These are phyloP conservation scores for Tragelaphus scriptus DNA, from an alignment of 2,113 vertebrate genomes.

Conservation along the genomic window DNA sequence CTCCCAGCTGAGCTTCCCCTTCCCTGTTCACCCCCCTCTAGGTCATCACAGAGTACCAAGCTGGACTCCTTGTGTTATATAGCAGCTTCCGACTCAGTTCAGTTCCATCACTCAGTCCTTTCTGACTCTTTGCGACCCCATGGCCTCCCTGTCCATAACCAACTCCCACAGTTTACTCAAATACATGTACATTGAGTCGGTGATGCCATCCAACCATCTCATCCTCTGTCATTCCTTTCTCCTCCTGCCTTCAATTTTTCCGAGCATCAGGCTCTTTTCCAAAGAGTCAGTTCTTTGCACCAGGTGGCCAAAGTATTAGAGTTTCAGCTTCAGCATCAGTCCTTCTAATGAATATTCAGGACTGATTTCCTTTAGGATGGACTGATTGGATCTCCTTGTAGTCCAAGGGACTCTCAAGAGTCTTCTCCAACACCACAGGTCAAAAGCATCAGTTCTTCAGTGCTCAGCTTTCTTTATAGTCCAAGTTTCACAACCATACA, in stretches of 20 bases:
- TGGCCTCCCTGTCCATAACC: not conserved
- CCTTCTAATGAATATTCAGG: not conserved
- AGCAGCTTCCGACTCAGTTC: not conserved
- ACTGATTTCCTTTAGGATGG: not conserved
- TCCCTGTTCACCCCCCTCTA: not conserved
- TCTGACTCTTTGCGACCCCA: not conserved
- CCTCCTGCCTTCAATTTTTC: not conserved
- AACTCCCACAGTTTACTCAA: not conserved
- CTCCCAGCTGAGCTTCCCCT: not conserved
- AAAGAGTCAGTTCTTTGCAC: not conserved
- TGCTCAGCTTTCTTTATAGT: fast-evolving
- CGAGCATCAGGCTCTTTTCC: not conserved
- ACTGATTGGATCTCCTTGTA: not conserved
- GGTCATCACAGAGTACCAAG: not conserved
- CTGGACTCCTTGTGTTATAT: not conserved
- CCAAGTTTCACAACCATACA: not conserved
- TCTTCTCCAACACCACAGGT: not conserved
- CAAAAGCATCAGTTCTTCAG: not conserved
- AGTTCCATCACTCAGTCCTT: not conserved
- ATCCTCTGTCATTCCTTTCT: not conserved
- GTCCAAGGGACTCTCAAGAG: not conserved
- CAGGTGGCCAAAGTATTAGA: not conserved
- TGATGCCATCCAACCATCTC: not conserved
- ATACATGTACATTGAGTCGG: not conserved
- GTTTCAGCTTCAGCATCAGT: not conserved